Evolutionary conservation across 2,888 invertebrate genomes (phyloP), one percentile per base, ranked within the genome.

Genomic region (Erannis defoliaria): DNA sequence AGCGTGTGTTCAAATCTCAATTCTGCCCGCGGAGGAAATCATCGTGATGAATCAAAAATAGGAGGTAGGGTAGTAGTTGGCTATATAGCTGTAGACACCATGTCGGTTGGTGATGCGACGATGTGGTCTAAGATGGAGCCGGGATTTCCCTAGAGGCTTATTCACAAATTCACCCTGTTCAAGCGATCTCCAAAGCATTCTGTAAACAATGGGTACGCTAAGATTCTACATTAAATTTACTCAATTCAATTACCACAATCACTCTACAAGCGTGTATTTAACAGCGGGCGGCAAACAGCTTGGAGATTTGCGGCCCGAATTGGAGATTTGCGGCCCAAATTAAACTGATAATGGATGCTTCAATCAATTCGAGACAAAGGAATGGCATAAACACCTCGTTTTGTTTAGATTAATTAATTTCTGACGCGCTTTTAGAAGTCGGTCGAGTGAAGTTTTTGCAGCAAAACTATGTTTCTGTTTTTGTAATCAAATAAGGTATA

Each of bases 311-410:
- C 21, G 46, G 38, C 43, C 51, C 19, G 6, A 40, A 38, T 42
- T 29, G 29, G 14, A 35, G 49, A 5, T 21, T 49, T 49, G 35
- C 45, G 19, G 49, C 35, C 62, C 53, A 62, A 56, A 56, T 61
- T 61, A 55, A 61, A 55, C 56, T 19, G 46, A 56, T 55, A 55
- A 61, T 56, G 51, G 51, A 50, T 48, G 56, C 62, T 62, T 62
- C 62, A 51, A 62, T 62, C 62, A 62, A 29, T 48, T 51, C 29
- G 12, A 56, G 48, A 62, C 62, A 62, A 53, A 35, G 61, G 51
- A 46, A 55, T 33, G 49, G 45, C 10, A 56, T 46, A 62, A 62
- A 56, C 51, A 55, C 56, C 62, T 55, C 38, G 42, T 62, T 62
- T 56, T 40, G 55, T 40, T 18, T 6, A 40, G 35, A 51, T 62